Percentiles rank a stretch among this genome's conserved stretches.
Conservation (phyloP, 2,113 vertebrate species). For the Phylloscopus trochiloides region DNA sequence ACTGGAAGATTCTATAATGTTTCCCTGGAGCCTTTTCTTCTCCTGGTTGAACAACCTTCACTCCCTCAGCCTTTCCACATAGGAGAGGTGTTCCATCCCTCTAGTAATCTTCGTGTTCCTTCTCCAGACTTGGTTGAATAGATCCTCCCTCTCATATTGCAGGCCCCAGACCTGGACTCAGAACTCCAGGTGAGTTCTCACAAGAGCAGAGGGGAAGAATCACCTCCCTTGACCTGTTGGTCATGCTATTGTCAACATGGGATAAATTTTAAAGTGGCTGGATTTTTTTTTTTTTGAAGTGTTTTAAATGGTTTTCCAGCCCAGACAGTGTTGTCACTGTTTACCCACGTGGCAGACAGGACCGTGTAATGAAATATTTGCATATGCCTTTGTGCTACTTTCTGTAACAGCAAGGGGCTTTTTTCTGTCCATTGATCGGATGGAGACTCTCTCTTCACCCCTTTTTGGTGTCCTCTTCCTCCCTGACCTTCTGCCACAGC, state of each 20-base stretch:
- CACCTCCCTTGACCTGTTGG: background rate
- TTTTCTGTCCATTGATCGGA: background rate
- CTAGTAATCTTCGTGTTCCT: background rate
- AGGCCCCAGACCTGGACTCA: background rate
- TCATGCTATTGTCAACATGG: background rate
- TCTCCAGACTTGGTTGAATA: background rate
- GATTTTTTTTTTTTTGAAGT: background rate
- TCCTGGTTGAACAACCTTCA: background rate
- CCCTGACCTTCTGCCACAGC: background rate
- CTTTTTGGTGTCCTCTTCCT: background rate
- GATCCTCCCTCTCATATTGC: background rate
- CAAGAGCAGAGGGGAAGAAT: background rate
- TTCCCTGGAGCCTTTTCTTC: background rate
- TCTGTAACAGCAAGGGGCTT: background rate
- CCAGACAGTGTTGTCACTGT: too few relatives aligned
- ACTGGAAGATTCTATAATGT: background rate
- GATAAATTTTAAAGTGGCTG: background rate
- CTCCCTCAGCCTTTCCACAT: background rate
- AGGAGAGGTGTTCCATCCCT: background rate
- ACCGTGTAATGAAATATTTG: background rate
- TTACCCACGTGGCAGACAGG: fast-evolving
- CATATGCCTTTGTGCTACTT: background rate
- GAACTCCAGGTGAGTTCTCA: background rate
- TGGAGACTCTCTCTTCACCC: background rate
- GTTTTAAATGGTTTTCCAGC: background rate